Percentiles rank a stretch among this genome's conserved stretches.
Evolutionary conservation across 2,888 invertebrate genomes (phyloP).

Genomic region (Xestobium rufovillosum): DNA sequence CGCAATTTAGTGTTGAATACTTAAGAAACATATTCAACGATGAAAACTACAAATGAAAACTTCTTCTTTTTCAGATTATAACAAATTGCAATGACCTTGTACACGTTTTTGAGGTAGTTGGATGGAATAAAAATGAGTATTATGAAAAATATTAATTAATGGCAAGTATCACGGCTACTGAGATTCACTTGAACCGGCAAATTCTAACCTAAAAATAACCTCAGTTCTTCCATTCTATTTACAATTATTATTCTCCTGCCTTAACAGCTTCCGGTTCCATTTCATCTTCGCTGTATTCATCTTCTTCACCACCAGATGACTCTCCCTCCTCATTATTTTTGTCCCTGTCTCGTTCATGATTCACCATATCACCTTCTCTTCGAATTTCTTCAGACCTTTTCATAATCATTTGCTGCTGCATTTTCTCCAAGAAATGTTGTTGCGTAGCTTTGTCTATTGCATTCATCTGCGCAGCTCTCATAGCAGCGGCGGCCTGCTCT

Average conservation of each 20-base stretch:
- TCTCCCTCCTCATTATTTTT: constrained; percentile 47
- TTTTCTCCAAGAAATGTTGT: constrained; percentile 56
- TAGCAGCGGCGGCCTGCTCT: constrained; percentile 61
- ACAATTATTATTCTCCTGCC: constrained; percentile 39
- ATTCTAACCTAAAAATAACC: constrained; percentile 15
- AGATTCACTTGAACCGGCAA: constrained; percentile 20
- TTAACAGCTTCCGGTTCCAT: constrained; percentile 44
- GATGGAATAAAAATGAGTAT: constrained; percentile 52
- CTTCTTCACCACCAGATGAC: constrained; percentile 51
- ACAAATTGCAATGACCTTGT: neutral
- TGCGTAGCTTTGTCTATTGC: constrained; percentile 51
- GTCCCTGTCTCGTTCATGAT: constrained; percentile 44
- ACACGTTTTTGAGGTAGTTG: constrained; percentile 61
- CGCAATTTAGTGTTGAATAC: too few species aligned
- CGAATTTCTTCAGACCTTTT: constrained; percentile 45
- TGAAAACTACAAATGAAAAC: too few species aligned
- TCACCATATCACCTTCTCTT: constrained; percentile 50
- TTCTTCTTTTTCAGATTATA: too few species aligned
- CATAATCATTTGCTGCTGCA: constrained; percentile 56
- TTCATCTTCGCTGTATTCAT: constrained; percentile 47
- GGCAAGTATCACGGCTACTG: constrained; percentile 18
- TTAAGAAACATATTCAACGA: too few species aligned
- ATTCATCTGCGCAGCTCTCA: constrained; percentile 71
- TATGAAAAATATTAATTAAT: constrained; percentile 16
- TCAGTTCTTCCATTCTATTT: constrained; percentile 27